Base-by-base conservation (phyloP, 2,113 vertebrate genomes). In the Cinclus mexicanus region DNA sequence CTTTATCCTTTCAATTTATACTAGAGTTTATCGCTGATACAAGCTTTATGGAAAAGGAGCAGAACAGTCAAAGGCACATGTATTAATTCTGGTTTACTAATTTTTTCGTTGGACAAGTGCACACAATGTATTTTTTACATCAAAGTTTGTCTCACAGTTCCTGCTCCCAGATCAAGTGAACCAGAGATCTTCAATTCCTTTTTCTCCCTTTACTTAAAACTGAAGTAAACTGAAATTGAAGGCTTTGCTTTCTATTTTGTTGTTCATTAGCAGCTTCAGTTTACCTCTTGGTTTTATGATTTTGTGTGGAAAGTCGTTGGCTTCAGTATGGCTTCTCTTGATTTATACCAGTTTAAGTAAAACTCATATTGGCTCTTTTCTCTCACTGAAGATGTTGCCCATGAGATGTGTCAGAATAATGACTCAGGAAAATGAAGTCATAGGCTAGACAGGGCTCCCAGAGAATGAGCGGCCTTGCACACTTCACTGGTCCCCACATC, bases 331-430 rank as follows among this genome's bases (percentile, higher is more conserved):
- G 47, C 71, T 90, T 70, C 82, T 83, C 64, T 88, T 94, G 93
- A 96, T 96, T 97, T 90, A 92, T 93, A 92, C 71, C 52, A 49
- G 75, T 91, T 21, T 90, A 90, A 81, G 92, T 92, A 60, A 96
- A 90, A 69, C 79, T 83, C 83, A 86, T 93, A 94, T 87, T 91
- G 94, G 74, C 87, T 93, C 82, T 90, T 95, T 93, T 87, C 96
- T 95, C 90, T 95, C 90, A 74, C 94, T 95, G 95, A 94, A 95
- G 87, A 94, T 88, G 90, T 95, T 95, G 95, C 94, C 94, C 95
- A 91, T 91, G 55, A 94, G 89, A 97, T 84, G n/a, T 92, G 80
- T 87, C 95, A 95, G 93, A 92, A 89, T 95, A 89, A 95, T 74
- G 92, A 94, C 91, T 96, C 81, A 72, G 91, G 87, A 94, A 96